Conservation (phyloP, 2,797 vertebrate genomes). For the Apogon hyalosoma region DNA sequence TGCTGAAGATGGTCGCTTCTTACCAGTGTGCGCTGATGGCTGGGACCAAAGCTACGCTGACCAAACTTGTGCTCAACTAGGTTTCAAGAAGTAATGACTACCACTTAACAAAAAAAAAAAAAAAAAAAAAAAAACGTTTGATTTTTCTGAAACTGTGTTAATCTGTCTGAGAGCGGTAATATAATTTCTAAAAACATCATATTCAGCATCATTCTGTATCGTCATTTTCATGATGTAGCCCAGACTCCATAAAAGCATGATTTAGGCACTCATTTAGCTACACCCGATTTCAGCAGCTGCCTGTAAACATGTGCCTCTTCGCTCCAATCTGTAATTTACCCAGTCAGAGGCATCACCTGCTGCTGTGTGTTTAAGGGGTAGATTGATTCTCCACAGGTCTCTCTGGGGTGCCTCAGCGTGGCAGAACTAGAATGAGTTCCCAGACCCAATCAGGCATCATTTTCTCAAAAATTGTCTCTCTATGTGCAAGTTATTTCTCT, state of each 20-base stretch:
- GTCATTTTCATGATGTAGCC: slow-evolving; percentile 4
- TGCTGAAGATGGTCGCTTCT: slow-evolving; percentile 80
- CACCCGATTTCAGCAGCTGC: slow-evolving; percentile 29
- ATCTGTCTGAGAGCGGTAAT: not conserved
- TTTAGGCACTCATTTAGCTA: slow-evolving; percentile 5
- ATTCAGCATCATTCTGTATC: slow-evolving; percentile 3
- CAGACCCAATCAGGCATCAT: slow-evolving; percentile 32
- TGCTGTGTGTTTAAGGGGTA: slow-evolving; percentile 35
- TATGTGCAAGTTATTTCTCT: slow-evolving; percentile 17
- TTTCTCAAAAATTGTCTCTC: slow-evolving; percentile 27
- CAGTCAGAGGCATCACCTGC: slow-evolving; percentile 41
- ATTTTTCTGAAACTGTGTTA: not conserved
- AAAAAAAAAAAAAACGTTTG: too few relatives aligned
- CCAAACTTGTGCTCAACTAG: slow-evolving; percentile 87
- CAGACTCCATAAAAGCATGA: slow-evolving; percentile 11
- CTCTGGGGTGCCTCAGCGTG: slow-evolving; percentile 39
- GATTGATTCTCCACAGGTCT: slow-evolving; percentile 41
- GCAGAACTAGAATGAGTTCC: slow-evolving; percentile 49
- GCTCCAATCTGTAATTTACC: slow-evolving; percentile 46
- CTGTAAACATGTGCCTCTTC: slow-evolving; percentile 1
- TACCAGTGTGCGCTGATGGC: slow-evolving; percentile 86
- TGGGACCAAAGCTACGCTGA: slow-evolving; percentile 81
- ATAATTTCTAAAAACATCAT: not conserved
- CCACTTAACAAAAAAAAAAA: not conserved
- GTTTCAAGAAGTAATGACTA: slow-evolving; percentile 85